phyloP scores from a whole-genome alignment of 2,113 vertebrate genomes.

The Theristicus caerulescens region DNA sequence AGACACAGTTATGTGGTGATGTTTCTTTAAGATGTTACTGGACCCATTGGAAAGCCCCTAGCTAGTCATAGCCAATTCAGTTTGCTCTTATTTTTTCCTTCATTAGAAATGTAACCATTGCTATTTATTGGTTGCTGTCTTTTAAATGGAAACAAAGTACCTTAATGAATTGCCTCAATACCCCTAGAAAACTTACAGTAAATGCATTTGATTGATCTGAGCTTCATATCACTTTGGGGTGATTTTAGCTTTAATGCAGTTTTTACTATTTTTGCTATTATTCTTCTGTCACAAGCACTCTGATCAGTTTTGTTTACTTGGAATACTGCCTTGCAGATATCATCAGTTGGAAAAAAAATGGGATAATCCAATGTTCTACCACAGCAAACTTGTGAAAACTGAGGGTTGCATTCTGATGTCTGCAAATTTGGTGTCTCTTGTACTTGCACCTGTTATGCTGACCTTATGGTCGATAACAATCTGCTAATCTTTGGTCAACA shows the following conservation, averaged over 20 bases:
- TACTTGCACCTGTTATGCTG: neutral
- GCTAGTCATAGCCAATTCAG: neutral
- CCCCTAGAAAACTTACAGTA: neutral
- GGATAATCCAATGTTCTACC: neutral
- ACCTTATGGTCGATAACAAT: neutral
- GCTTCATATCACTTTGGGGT: neutral
- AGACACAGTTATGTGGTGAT: accelerated
- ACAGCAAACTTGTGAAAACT: neutral
- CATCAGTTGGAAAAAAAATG: neutral
- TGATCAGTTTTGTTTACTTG: neutral
- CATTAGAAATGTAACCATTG: neutral
- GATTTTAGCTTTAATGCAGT: neutral
- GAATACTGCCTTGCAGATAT: neutral
- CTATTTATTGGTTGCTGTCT: neutral
- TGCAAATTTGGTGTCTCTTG: neutral
- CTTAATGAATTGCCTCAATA: neutral
- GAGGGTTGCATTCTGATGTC: neutral
- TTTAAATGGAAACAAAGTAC: neutral
- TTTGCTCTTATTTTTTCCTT: neutral
- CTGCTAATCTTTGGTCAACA: neutral
- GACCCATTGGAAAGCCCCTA: neutral
- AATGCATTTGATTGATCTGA: neutral
- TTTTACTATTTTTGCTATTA: slow-evolving; percentile 30
- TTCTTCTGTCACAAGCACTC: neutral
- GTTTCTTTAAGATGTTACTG: neutral